Percentiles rank a stretch among this genome's conserved stretches.
Evolutionary conservation across 1,140 invertebrate species (phyloP).

Genomic region (Plutomurus gul): DNA sequence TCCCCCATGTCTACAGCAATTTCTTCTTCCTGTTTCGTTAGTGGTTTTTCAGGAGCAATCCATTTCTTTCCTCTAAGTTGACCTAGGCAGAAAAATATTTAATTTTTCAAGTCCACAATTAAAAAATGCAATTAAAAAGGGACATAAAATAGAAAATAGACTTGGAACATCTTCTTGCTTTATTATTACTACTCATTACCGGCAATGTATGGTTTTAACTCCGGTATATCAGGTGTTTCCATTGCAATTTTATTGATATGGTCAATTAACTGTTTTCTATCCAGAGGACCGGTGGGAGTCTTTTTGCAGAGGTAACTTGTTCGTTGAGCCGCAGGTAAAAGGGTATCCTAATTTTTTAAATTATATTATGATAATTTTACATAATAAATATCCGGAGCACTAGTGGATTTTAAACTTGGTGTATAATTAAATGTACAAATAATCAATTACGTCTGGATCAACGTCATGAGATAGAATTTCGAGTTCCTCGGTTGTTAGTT

Average conservation of each 20-base stretch:
- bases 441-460: conserved; percentile 92
- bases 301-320: conserved; percentile 95
- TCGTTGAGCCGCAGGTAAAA: conserved; percentile 93
- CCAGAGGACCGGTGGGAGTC: conserved; percentile 89
- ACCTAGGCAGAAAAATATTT: no score
- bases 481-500: conserved; percentile 93
- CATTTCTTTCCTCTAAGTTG: conserved; percentile 92
- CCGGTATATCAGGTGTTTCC: conserved; percentile 96
- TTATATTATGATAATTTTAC: neutral
- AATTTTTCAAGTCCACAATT: no score
- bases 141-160: no score
- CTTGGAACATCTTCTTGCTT: no score
- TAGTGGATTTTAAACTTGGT: neutral
- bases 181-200: no score
- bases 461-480: conserved; percentile 97
- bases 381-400: neutral
- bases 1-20: conserved; percentile 91
- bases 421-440: neutral
- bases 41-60: conserved; percentile 77
- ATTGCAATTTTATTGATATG: conserved; percentile 97
- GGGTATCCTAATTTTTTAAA: conserved; percentile 78
- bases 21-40: conserved; percentile 83
- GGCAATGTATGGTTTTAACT: conserved; percentile 89
- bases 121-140: no score
- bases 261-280: conserved; percentile 94